phyloP scores from a whole-genome alignment of 2,113 vertebrate genomes.

The Limnothrissa miodon region DNA sequence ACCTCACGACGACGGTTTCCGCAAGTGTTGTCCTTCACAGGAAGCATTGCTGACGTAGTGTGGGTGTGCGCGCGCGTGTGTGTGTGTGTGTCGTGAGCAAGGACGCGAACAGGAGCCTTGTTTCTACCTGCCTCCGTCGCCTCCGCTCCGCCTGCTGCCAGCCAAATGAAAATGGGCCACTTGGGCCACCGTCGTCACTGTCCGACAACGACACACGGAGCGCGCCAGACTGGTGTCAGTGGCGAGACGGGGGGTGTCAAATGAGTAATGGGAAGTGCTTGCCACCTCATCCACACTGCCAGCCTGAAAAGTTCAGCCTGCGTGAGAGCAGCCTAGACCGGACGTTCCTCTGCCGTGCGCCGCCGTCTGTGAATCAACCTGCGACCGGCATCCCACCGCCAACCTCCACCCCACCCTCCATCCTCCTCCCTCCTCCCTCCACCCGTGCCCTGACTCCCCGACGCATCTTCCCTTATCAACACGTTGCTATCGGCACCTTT shows the following conservation, averaged over 20 bases:
- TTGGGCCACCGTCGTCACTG: constrained; percentile 67
- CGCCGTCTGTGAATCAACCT: constrained; percentile 46
- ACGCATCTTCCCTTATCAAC: background rate
- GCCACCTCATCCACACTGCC: constrained; percentile 63
- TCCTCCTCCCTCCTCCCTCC: background rate
- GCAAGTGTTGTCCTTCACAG: background rate
- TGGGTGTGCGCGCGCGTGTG: background rate
- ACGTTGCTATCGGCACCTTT: background rate
- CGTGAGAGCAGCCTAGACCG: constrained; percentile 58
- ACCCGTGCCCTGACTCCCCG: background rate
- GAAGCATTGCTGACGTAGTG: background rate
- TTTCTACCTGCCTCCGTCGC: background rate
- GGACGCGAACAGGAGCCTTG: background rate
- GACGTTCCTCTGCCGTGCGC: constrained; percentile 57
- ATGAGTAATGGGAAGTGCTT: constrained; percentile 68
- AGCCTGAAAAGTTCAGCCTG: constrained; percentile 68
- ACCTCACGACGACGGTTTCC: background rate
- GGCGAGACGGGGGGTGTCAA: constrained; percentile 60
- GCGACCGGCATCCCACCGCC: background rate
- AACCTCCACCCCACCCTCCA: too few species aligned
- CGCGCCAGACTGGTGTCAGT: constrained; percentile 66
- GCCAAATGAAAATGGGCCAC: constrained; percentile 48
- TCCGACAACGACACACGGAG: constrained; percentile 69
- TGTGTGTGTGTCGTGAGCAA: background rate
- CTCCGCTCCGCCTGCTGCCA: background rate